Conservation (phyloP, 2,888 invertebrate species). For the Epirrhoe alternata region DNA sequence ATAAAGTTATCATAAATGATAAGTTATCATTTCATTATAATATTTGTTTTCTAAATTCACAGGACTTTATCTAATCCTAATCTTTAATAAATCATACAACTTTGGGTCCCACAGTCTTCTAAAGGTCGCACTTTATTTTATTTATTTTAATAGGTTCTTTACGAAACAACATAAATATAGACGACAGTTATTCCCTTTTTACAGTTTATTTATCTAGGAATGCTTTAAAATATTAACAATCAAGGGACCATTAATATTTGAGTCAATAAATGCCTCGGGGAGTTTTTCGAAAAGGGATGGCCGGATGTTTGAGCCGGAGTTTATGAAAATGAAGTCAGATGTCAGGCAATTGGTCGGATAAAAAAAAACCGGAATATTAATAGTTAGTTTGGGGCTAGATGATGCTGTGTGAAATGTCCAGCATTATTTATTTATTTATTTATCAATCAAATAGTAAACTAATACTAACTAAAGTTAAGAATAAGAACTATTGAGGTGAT, state of each 20-base stretch:
- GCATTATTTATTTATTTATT: too few species aligned
- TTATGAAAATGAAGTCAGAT: background rate
- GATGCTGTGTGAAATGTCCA: too few species aligned
- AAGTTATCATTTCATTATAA: background rate
- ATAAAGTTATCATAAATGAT: background rate
- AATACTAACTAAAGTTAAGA: too few species aligned
- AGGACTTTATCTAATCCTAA: conserved; percentile 14
- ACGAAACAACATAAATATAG: conserved; percentile 24
- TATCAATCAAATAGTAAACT: too few species aligned
- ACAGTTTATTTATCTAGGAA: conserved; percentile 37
- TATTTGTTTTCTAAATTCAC: background rate
- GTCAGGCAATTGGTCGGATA: background rate
- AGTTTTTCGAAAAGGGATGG: background rate
- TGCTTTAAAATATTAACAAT: conserved; percentile 36
- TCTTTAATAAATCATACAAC: conserved; percentile 23
- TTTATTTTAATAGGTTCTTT: conserved; percentile 15
- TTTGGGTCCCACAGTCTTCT: conserved; percentile 14
- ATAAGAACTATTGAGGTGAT: too few species aligned
- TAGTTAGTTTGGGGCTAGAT: too few species aligned
- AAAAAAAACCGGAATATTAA: background rate
- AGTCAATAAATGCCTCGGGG: conserved; percentile 23
- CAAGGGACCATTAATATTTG: conserved; percentile 26
- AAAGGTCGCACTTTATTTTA: conserved; percentile 23
- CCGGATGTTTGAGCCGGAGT: background rate
- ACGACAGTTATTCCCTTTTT: conserved; percentile 26